Base-by-base conservation (phyloP, 1,140 invertebrate genomes). In the Pseudoatta argentina region DNA sequence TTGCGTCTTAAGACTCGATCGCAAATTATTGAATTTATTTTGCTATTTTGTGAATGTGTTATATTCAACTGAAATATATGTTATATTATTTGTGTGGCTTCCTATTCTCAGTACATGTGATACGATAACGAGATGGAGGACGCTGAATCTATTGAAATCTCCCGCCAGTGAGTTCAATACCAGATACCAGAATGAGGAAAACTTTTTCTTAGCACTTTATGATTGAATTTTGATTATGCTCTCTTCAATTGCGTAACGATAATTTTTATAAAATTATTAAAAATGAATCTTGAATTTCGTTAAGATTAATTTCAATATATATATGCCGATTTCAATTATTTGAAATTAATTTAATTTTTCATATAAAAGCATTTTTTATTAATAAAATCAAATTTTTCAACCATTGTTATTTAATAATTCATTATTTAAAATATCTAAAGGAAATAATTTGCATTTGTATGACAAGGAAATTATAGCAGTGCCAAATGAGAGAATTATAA, bases 101-200 rank as follows among this genome's bases (percentile, higher is more conserved):
- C 4, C 27, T 18, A 51, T 73, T 57, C 39, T 59, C 44, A 44
- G 39, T 44, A 2, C 39, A 44, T 48, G 21, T 14, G 18, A 73
- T 18, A 24, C 53, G 14, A 48, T 66, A 81, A 82, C 79, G 64
- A 87, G 27, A 66, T 66, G 1, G 44, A 64, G 61, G 24, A 71
- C 21, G 77, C 30, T 55, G 77, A 69, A 81, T 81, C 77, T 79
- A 77, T 86, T 86, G 63, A 67, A 67, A 67, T 82, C 83, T 79
- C 77, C 51, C 59, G 51, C 27, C 34, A 55, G 75, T 86, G 63
- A 79, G 64, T 69, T 81, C 51, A 82, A 86, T 82, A 79, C 51
- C 76, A 66, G 72, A 63, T 55, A 0, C 6, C 3, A n/a, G 7
- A 21, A 66, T 18, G 5, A 51, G 34, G 30, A 57, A 64, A 44